phyloP scores from a whole-genome alignment of 92 coral and sea anemone genomes.

The Epizoanthus stellaris region DNA sequence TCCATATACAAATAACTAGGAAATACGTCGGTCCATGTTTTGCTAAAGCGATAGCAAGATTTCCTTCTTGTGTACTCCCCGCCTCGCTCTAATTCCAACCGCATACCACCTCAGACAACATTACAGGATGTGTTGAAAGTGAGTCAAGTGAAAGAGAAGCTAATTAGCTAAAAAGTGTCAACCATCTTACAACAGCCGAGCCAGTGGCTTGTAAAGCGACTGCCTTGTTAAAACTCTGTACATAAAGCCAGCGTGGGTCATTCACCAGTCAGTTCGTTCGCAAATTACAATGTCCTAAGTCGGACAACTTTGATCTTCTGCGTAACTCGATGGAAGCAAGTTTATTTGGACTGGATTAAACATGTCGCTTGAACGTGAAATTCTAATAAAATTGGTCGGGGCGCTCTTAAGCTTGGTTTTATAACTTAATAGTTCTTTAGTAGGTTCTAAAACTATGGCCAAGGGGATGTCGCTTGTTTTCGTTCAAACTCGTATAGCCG shows the following conservation, averaged over 20 bases:
- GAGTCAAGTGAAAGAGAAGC: slow-evolving; percentile 8
- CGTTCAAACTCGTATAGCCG: too few species aligned
- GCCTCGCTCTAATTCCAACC: slow-evolving; percentile 16
- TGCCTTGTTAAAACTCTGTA: slow-evolving; percentile 15
- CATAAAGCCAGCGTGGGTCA: neutral
- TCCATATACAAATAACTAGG: slow-evolving; percentile 57
- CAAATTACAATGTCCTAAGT: slow-evolving; percentile 6
- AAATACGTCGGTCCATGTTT: slow-evolving; percentile 26
- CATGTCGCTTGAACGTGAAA: slow-evolving; percentile 34
- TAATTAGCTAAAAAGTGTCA: slow-evolving; percentile 30
- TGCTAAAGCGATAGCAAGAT: slow-evolving; percentile 33
- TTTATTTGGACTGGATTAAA: slow-evolving; percentile 42
- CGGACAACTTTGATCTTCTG: slow-evolving; percentile 47
- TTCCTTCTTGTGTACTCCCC: neutral
- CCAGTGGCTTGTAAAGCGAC: neutral
- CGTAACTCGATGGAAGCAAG: slow-evolving; percentile 34
- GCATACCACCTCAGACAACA: neutral
- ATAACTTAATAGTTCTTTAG: neutral
- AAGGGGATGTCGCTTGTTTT: too few species aligned
- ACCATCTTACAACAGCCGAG: slow-evolving; percentile 16
- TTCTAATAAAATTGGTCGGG: slow-evolving; percentile 29
- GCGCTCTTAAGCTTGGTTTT: neutral
- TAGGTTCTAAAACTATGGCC: neutral
- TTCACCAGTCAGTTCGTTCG: neutral
- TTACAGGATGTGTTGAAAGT: slow-evolving; percentile 27